These are phyloP conservation scores for Condylura cristata DNA, from an alignment of 2,113 vertebrate genomes.

Conservation along the genomic window DNA sequence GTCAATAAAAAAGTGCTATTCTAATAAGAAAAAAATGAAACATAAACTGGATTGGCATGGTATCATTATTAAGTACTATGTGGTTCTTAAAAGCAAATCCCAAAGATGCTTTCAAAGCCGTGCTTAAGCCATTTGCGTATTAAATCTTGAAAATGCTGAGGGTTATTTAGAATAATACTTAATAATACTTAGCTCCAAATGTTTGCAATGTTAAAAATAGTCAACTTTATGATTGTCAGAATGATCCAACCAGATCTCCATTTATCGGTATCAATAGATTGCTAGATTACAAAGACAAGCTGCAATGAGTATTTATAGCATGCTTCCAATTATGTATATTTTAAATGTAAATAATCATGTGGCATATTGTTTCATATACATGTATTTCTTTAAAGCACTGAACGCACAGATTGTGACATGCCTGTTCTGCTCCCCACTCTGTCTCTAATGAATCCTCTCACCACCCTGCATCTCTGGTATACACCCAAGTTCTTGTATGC, in stretches of 20 bases:
- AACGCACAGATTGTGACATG: neutral
- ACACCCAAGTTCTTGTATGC: no score
- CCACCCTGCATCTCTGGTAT: no score
- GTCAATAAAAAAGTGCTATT: neutral
- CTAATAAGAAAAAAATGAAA: constrained; percentile 21
- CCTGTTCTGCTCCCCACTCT: no score
- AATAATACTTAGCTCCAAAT: neutral
- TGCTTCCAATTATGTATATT: neutral
- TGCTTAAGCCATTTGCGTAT: neutral
- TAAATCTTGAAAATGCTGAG: neutral
- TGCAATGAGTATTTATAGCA: neutral
- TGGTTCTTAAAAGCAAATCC: neutral
- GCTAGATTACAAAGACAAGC: neutral
- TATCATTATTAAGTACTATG: neutral
- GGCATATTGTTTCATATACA: neutral
- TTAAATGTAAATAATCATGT: neutral
- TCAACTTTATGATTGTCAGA: neutral
- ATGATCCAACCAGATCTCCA: neutral
- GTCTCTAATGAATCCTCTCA: no score
- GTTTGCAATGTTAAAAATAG: neutral
- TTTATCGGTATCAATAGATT: neutral
- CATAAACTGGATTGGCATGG: neutral
- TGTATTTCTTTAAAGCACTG: neutral
- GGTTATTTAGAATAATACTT: constrained; percentile 21
- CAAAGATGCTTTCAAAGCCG: constrained; percentile 1